Conservation (phyloP, 2,113 vertebrate genomes). For the Osmerus eperlanus region DNA sequence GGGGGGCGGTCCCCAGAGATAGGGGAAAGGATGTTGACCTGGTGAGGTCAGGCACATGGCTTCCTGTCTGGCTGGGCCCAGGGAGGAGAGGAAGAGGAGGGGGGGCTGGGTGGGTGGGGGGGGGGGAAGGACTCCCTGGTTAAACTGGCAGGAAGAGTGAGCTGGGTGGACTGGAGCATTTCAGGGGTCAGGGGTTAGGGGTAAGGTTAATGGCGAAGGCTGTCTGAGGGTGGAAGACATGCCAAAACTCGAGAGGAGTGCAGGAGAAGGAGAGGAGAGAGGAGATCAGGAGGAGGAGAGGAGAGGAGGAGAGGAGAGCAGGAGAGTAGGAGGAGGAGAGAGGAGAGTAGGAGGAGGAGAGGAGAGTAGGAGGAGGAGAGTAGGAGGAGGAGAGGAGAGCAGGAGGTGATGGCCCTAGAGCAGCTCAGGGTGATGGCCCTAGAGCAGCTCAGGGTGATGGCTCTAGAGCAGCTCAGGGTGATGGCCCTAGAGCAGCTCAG, state of each 20-base stretch:
- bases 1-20: not conserved
- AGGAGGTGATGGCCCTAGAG: not conserved
- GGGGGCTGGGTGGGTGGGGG: not conserved
- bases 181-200: too few species aligned
- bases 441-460: not conserved
- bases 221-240: not conserved
- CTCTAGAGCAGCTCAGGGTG: slow-evolving; percentile 88
- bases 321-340: not conserved
- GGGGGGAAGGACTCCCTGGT: not conserved
- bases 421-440: too few species aligned
- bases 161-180: too few species aligned
- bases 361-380: not conserved
- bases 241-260: not conserved
- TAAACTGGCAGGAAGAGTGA: not conserved
- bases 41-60: slow-evolving; percentile 47
- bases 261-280: too few species aligned
- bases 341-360: not conserved
- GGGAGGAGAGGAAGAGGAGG: not conserved
- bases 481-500: slow-evolving; percentile 87
- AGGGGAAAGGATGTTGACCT: slow-evolving; percentile 2
- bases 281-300: too few species aligned
- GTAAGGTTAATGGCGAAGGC: too few species aligned
- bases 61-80: not conserved
- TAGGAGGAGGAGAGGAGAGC: too few species aligned
- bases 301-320: too few species aligned